phyloP scores from a whole-genome alignment of 2,888 invertebrate species.

The Cyrtodaria siliqua region DNA sequence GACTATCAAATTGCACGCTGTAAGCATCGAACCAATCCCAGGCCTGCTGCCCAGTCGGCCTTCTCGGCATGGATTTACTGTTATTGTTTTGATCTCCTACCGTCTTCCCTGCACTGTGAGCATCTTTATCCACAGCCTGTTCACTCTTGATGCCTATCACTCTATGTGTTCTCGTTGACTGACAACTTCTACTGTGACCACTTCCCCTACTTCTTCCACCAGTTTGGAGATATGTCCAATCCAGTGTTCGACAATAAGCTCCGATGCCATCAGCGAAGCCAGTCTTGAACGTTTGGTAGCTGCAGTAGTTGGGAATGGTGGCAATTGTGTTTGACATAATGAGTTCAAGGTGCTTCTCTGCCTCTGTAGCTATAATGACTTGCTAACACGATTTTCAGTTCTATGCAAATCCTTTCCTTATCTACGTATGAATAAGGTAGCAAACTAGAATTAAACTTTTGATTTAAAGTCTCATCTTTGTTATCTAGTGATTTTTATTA shows the following conservation, averaged over 20 bases:
- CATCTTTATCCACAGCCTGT: too few relatives aligned
- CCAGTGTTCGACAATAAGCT: neutral
- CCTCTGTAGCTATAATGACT: neutral
- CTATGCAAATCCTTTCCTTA: neutral
- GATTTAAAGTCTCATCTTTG: too few relatives aligned
- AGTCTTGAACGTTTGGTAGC: constrained; percentile 49
- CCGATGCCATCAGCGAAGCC: constrained; percentile 56
- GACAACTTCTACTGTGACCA: too few relatives aligned
- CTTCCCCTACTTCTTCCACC: neutral
- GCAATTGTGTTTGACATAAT: constrained; percentile 39
- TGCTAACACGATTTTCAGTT: neutral
- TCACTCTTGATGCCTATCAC: too few relatives aligned
- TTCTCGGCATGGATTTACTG: neutral
- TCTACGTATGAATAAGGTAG: too few relatives aligned
- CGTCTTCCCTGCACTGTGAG: neutral
- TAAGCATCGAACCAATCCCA: constrained; percentile 63
- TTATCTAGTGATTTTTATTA: too few relatives aligned
- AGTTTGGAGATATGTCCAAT: neutral
- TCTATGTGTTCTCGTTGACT: too few relatives aligned
- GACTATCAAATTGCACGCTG: constrained; percentile 26
- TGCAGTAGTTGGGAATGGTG: constrained; percentile 58
- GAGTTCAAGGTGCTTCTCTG: neutral
- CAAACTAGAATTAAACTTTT: too few relatives aligned
- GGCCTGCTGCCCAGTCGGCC: neutral
- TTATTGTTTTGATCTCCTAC: constrained; percentile 40